Evolutionary conservation across 1,140 invertebrate species (phyloP).

Genomic region (Leguminivora glycinivorella): DNA sequence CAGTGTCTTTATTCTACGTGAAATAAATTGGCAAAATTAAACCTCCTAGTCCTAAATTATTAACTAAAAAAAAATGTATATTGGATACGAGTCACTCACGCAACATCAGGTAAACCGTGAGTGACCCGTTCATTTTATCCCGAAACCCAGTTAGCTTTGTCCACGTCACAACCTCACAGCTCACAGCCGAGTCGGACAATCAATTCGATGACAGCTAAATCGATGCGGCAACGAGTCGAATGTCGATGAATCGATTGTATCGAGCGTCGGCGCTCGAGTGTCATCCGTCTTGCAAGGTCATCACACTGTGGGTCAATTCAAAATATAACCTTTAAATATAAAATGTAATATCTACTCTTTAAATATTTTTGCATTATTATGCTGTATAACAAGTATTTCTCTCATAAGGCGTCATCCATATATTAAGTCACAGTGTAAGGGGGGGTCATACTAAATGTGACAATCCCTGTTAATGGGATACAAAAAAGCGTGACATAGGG

Average conservation of each 20-base stretch:
- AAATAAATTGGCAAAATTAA: neutral
- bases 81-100: neutral
- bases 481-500: no score
- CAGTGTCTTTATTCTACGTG: no score
- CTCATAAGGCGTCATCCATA: no score
- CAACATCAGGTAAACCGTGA: no score
- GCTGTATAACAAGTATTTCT: no score
- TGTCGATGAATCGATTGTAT: neutral
- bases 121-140: neutral
- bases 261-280: neutral
- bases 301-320: neutral
- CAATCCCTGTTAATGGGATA: no score
- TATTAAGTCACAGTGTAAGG: no score
- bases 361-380: no score
- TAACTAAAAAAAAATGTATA: neutral
- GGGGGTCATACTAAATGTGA: no score
- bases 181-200: neutral
- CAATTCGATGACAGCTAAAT: conserved; percentile 20
- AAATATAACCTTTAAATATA: neutral
- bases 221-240: conserved; percentile 5
- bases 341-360: neutral
- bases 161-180: neutral
- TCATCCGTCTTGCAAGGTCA: conserved; percentile 1
- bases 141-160: neutral
- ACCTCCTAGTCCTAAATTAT: neutral